Base-by-base conservation (phyloP, 2,113 vertebrate species). In the Zapornia atra region DNA sequence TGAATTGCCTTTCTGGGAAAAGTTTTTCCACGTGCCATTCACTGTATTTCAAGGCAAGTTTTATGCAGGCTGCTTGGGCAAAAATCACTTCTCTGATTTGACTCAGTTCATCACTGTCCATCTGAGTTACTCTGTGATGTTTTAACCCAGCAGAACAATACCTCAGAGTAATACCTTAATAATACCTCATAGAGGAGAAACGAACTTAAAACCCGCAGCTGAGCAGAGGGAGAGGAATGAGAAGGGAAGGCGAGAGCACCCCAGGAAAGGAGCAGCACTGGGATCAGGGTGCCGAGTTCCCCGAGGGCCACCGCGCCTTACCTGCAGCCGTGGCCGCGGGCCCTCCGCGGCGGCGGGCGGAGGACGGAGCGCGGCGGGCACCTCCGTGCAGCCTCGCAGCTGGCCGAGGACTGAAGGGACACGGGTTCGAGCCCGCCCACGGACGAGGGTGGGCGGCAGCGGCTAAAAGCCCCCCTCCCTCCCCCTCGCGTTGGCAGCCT, bases 371-470 rank as follows among this genome's bases (percentile, higher is more conserved):
- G 63, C 12, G 5, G 77, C 44, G 5, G 83, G 59, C 50, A 24
- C 61, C 76, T 28, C 50, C 61, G 60, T 7, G 46, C 89, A 44
- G 69, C 64, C 46, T 9, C 31, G 64, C 86, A 31, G 88, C 57
- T 54, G 61, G 46, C 50, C 38, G 22, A 3, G 57, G 26, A 46
- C 68, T 83, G 90, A 8, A 10, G 22, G 21, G 44, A 5, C 66
- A 2, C 4, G 42, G 59, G 70, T 88, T 88, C 91, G 73, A 90
- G 82, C 91, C 94, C 94, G 88, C 94, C 93, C 94, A 6, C 88
- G 46, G 76, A 71, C 66, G 4, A 5, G 21, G 16, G 69, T 4
- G 85, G 88, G 82, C n/a, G 73, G 92, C 82, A 9, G 40, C 0
- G 17, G 12, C 8, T 22, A 14, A 10, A 6, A 0, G 12, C 2